Base-by-base conservation (phyloP, 2,797 vertebrate species). In the Lindbergichthys nudifrons region DNA sequence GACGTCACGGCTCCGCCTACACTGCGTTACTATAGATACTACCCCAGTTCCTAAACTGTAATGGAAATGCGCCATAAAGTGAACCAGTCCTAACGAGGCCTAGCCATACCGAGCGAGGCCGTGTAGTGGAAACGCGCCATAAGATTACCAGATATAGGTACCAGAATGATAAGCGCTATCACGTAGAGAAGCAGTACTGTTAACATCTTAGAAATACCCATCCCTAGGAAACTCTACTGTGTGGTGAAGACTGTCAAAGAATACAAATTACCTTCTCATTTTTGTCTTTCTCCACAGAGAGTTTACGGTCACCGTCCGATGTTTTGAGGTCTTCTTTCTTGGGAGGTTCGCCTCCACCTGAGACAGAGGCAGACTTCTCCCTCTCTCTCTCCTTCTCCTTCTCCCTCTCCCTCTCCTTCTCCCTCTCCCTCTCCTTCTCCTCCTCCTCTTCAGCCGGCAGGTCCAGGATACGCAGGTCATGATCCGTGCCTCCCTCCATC, bases 401-500 rank as follows among this genome's bases (percentile, higher is more conserved):
- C 26, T 26, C 26, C 26, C 0, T 26, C 4, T 26, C 26, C 26
- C 1, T 26, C 26, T 26, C 26, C 26, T 4, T 26, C 26, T 26
- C 26, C 26, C 3, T 26, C 1, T 26, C 26, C 26, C 4, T 92
- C 90, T 97, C 89, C 80, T 94, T 50, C 59, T 96, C 96, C 60
- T 97, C 96, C 52, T 98, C 97, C 46, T 98, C 96, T 87, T 97
- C 96, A 10, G 78, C 71, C 0, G 94, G 93, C 85, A 96, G 91
- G 61, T 98, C 97, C 81, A 98, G 83, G 81, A 97, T 97, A 9
- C 96, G 96, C 70, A 98, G 91, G 68, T 98, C 97, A 1, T 96
- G 94, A 67, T 98, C 97, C 0, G 95, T 95, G 13, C 97, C 97
- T 45, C 97, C 97, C 88, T 98, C 97, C 97, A 98, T 98, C 90